Base-by-base conservation (phyloP, 2,888 invertebrate species). In the Drosophila melanosoma region DNA sequence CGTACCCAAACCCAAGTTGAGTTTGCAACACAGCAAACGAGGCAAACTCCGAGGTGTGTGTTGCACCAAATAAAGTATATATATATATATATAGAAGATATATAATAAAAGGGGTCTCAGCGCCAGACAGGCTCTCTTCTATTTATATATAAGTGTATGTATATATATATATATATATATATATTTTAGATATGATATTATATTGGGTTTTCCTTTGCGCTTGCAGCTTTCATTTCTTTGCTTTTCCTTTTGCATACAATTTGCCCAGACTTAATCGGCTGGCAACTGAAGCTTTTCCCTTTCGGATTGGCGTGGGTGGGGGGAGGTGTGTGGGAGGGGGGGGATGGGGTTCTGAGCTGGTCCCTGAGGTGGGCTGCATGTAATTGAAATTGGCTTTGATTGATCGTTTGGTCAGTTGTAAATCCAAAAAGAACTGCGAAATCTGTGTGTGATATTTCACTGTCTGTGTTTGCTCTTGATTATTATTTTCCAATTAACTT, bases 81-180 rank as follows among this genome's bases (percentile, higher is more conserved):
- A n/a, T 8, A 52, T 38, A 56, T 38, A 8, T 23, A 17, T 10
- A 49, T 49, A 49, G n/a, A n/a, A 54, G 35, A 23, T 45, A 69
- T 60, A 35, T 33, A 51, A 54, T 71, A 74, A 60, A 73, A 72
- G 57, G 45, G 69, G 51, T 61, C 32, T 59, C 58, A 54, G 51
- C 42, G 70, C 81, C 87, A 89, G 89, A 83, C 83, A 79, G 89
- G 42, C 79, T 65, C 54, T 87, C 87, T 78, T 87, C 82, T 82
- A 84, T 83, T 87, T 89, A 52, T 73, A 62, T 23, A 20, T 2
- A 23, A 45, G 20, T 20, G 2, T 45, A 8, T 20, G 2, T 45
- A 8, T 8, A 15, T 38, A 11, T 33, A 15, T 17, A 2, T 42
- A 36, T 12, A 12, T n/a, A 60, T n/a, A 51, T 15, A 57, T 20